Evolutionary conservation across 1,140 invertebrate genomes (phyloP), one percentile per base, ranked within the genome.

Genomic region (Drosophila carrolli): DNA sequence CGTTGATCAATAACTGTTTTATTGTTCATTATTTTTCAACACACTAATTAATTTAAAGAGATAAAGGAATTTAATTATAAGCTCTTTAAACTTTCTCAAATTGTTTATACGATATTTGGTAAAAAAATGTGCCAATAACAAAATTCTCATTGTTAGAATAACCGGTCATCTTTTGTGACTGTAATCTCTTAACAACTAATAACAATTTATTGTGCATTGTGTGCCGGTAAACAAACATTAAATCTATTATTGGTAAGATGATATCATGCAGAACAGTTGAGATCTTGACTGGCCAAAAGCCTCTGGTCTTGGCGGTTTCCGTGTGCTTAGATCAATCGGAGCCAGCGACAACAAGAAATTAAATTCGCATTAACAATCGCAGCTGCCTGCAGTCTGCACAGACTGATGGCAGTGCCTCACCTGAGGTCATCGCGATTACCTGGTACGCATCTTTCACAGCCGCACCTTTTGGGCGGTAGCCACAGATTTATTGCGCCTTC

Each of bases 281-380:
- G 19, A 84, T 95, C n/a, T 50, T 43, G 29, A 32, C 65, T 53
- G 44, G 35, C 19, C 19, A 66, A 53, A 53, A 13, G 58, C 70
- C 63, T 46, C 61, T 65, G 44, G 53, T 46, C 43, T 65, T 62
- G n/a, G 29, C 46, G 19, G 60, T 59, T 67, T 75, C 72, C 58
- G 73, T 29, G 32, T 47, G 60, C 61, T 60, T 59, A 60, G 43
- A 67, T 76, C 70, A 46, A 35, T 53, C 29, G 43, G 41, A 8
- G 14, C 27, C 16, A 19, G 16, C 32, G 48, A 37, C 19, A 62
- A 72, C 59, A 58, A 61, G 65, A 78, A 79, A 78, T 78, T 65
- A 78, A 60, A 79, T 65, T 78, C 74, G 67, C 75, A 78, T 78
- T 78, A 76, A 58, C 29, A 29, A 35, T n/a, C 43, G 23, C 7